These are phyloP conservation scores for Physella acuta DNA, from an alignment of 1,140 invertebrate species.

Conservation along the genomic window DNA sequence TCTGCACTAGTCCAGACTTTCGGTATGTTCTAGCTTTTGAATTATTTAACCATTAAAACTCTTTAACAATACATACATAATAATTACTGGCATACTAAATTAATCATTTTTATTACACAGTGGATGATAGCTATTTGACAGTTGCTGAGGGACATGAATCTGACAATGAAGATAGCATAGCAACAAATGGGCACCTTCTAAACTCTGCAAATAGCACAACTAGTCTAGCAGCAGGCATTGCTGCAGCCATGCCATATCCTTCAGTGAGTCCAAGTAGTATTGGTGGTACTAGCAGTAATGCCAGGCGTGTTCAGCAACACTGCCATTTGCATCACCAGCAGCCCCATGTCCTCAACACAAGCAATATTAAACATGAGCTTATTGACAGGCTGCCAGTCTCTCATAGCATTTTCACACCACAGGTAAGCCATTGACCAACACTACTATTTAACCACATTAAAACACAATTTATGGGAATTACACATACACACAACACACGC, in stretches of 20 bases:
- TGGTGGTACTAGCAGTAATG: slow-evolving; percentile 21
- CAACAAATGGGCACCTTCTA: slow-evolving; percentile 22
- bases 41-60: background rate
- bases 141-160: slow-evolving; percentile 77
- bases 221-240: slow-evolving; percentile 23
- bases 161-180: slow-evolving; percentile 54
- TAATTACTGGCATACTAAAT: too few species aligned
- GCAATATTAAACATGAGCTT: slow-evolving; percentile 24
- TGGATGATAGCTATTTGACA: slow-evolving; percentile 76
- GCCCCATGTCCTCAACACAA: slow-evolving; percentile 20
- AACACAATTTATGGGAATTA: too few species aligned
- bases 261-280: slow-evolving; percentile 29
- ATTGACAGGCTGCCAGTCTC: slow-evolving; percentile 21
- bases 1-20: slow-evolving; percentile 26
- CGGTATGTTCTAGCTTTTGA: slow-evolving; percentile 10
- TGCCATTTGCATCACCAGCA: slow-evolving; percentile 16
- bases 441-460: too few species aligned
- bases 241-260: slow-evolving; percentile 28
- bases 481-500: too few species aligned
- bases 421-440: too few species aligned
- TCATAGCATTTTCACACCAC: slow-evolving; percentile 23
- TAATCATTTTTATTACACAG: background rate
- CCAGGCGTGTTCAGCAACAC: background rate
- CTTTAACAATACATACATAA: too few species aligned
- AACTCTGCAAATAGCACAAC: background rate